These are phyloP conservation scores for Phalacrocorax carbo DNA, from an alignment of 2,113 vertebrate genomes.

Conservation along the genomic window DNA sequence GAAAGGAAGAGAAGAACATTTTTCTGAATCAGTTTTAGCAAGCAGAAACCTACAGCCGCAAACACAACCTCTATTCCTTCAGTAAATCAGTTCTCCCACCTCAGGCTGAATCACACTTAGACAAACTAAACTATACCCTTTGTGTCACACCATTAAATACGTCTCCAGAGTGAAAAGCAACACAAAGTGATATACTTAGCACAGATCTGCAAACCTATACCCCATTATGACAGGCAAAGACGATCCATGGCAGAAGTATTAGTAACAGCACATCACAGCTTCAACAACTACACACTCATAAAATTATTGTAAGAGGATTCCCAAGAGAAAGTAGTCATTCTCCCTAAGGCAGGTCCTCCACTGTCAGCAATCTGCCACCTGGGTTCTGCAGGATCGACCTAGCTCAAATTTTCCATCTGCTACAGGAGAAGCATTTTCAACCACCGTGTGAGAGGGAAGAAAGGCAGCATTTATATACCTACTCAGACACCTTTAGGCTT, in stretches of 20 bases:
- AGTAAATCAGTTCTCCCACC: neutral
- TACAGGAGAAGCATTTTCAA: neutral
- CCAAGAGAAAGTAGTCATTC: neutral
- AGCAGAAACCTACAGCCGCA: neutral
- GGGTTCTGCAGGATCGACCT: neutral
- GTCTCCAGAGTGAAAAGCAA: neutral
- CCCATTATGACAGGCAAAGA: neutral
- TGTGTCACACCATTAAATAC: neutral
- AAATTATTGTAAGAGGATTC: neutral
- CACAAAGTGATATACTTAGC: neutral
- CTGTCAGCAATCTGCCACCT: neutral
- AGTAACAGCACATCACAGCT: neutral
- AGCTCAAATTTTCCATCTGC: neutral
- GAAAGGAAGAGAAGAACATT: neutral
- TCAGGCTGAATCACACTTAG: constrained; percentile 3
- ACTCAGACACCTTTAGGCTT: neutral
- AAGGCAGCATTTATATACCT: neutral
- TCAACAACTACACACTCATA: neutral
- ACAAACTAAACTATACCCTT: neutral
- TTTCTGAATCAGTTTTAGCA: neutral
- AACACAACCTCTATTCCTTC: neutral
- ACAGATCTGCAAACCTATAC: neutral
- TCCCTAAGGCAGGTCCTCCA: neutral
- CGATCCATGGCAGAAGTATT: neutral
- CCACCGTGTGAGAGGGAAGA: neutral